These are phyloP conservation scores for Vimba vimba DNA, from an alignment of 2,113 vertebrate genomes.

Conservation along the genomic window DNA sequence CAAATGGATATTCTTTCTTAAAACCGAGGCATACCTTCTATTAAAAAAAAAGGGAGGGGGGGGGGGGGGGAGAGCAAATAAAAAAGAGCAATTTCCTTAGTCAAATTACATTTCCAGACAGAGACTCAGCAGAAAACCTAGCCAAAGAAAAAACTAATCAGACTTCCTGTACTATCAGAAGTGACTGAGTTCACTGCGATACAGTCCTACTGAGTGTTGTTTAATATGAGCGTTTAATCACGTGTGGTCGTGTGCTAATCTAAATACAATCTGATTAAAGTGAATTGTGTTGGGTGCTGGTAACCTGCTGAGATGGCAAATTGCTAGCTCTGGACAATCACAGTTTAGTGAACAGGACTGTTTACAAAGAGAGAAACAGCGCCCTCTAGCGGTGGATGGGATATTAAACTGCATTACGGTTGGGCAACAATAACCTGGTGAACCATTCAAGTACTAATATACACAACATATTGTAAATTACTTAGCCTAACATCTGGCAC, in stretches of 20 bases:
- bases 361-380: constrained; percentile 21
- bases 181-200: background rate
- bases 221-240: constrained; percentile 21
- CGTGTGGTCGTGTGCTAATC: background rate
- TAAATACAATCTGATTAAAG: constrained; percentile 39
- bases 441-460: background rate
- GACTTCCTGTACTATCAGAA: background rate
- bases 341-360: background rate
- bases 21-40: background rate
- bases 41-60: too few species aligned
- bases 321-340: background rate
- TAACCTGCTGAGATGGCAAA: background rate
- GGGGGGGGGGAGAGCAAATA: too few species aligned
- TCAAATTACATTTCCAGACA: constrained; percentile 15
- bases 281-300: background rate
- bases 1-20: background rate
- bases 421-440: background rate
- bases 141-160: background rate
- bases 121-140: background rate
- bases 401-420: background rate
- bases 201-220: constrained; percentile 5
- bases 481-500: background rate
- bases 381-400: constrained; percentile 12
- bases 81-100: constrained; percentile 1
- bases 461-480: too few species aligned